Percentiles rank a stretch among this genome's conserved stretches.
Evolutionary conservation across 2,888 invertebrate species (phyloP).

Genomic region (Branchipolynoe longqiensis): DNA sequence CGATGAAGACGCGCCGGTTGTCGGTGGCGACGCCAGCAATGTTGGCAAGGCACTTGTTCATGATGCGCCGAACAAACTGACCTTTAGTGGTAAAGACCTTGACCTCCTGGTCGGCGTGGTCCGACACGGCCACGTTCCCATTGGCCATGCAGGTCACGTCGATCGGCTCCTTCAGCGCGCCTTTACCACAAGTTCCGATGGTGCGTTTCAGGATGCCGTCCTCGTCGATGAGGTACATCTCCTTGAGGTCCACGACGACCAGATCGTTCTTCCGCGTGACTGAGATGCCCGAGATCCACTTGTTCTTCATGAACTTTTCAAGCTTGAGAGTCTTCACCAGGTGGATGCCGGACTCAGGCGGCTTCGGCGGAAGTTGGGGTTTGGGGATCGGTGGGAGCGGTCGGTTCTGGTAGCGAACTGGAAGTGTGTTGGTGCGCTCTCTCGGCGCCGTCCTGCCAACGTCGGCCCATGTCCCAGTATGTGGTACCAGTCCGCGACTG

Average conservation of each 20-base stretch:
- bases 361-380: constrained; percentile 18
- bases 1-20: constrained; percentile 59
- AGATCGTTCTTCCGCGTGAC: constrained; percentile 61
- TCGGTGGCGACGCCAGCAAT: constrained; percentile 65
- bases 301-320: constrained; percentile 62
- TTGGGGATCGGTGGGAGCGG: constrained; percentile 54
- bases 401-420: constrained; percentile 14
- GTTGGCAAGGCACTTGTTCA: constrained; percentile 59
- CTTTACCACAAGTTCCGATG: constrained; percentile 37
- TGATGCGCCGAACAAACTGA: constrained; percentile 60
- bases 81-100: constrained; percentile 63
- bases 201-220: constrained; percentile 61
- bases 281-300: constrained; percentile 65
- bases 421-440: constrained; percentile 13
- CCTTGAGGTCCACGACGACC: constrained; percentile 62
- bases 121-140: constrained; percentile 62
- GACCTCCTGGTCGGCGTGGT: constrained; percentile 64
- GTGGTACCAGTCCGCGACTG: too few species aligned
- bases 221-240: constrained; percentile 63
- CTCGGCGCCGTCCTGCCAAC: background rate
- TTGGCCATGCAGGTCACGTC: constrained; percentile 59
- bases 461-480: background rate
- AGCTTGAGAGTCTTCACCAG: constrained; percentile 61
- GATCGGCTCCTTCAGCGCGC: constrained; percentile 60
- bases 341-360: constrained; percentile 47